Evolutionary conservation across 1,140 invertebrate species (phyloP).

Genomic region (Dysdera silvatica): DNA sequence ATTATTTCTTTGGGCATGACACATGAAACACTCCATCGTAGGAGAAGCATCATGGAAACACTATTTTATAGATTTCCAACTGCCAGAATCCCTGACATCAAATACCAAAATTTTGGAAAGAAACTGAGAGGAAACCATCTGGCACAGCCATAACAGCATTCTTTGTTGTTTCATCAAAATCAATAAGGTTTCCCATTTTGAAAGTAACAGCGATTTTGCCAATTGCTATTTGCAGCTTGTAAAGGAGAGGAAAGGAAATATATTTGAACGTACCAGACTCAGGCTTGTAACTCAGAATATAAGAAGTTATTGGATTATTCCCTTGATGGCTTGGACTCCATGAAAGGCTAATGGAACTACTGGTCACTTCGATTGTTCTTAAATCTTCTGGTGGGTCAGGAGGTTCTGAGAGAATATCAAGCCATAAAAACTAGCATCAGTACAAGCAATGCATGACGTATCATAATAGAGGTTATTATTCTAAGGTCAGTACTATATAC

Average conservation of each 20-base stretch:
- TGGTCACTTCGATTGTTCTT: constrained; percentile 30
- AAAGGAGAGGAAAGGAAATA: background rate
- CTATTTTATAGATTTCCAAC: too few relatives aligned
- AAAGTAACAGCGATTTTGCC: too few relatives aligned
- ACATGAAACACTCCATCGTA: too few relatives aligned
- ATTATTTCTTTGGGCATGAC: too few relatives aligned
- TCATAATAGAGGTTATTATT: constrained; percentile 8
- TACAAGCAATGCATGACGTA: background rate
- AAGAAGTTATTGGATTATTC: constrained; percentile 35
- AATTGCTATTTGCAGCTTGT: too few relatives aligned
- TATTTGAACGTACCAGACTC: constrained; percentile 17
- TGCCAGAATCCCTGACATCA: too few relatives aligned
- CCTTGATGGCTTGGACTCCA: constrained; percentile 34
- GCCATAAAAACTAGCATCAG: background rate
- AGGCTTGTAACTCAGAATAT: constrained; percentile 32
- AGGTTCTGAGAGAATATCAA: constrained; percentile 24
- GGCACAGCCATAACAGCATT: too few relatives aligned
- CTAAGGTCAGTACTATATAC: constrained; percentile 31
- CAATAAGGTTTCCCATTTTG: too few relatives aligned
- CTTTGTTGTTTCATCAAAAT: too few relatives aligned
- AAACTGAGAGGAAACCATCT: too few relatives aligned
- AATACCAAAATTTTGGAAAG: too few relatives aligned
- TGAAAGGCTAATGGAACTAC: constrained; percentile 28
- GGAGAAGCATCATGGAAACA: too few relatives aligned
- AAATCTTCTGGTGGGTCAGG: constrained; percentile 34